phyloP scores from a whole-genome alignment of 1,140 invertebrate genomes.

The Dysdera silvatica region DNA sequence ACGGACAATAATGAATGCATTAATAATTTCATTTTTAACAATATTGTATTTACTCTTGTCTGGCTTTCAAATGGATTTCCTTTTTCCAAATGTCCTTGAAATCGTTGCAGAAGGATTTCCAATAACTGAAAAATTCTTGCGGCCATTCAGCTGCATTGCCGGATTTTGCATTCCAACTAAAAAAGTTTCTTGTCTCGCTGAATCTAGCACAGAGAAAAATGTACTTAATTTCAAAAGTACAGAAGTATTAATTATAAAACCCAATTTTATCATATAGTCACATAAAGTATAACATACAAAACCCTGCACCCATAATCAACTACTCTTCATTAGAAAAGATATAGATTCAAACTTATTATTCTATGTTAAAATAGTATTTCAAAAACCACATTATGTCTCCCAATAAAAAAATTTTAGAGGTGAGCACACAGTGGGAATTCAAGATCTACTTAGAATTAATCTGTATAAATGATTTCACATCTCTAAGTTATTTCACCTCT shows the following conservation, averaged over 20 bases:
- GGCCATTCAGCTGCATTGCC: conserved; percentile 62
- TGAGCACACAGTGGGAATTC: no score
- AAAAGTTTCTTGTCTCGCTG: conserved; percentile 70
- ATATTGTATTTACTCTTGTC: conserved; percentile 55
- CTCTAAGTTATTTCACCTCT: no score
- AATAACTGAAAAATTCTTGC: conserved; percentile 80
- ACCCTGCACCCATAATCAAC: no score
- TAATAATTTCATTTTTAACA: not conserved
- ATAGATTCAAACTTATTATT: not conserved
- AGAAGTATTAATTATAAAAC: no score
- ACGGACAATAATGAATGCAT: not conserved
- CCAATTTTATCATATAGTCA: no score
- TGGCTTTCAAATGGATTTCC: conserved; percentile 72
- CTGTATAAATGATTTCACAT: no score
- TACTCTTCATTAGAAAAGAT: not conserved
- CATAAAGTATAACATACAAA: no score
- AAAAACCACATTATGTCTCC: no score
- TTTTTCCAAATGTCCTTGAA: conserved; percentile 95
- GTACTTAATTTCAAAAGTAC: not conserved
- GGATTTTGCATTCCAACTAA: conserved; percentile 73
- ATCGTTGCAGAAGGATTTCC: conserved; percentile 82
- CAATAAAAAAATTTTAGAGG: no score
- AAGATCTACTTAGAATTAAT: no score
- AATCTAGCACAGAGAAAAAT: conserved; percentile 52
- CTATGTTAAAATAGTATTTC: not conserved